These are phyloP conservation scores for Fregetta grallaria DNA, from an alignment of 2,113 vertebrate genomes.

Conservation along the genomic window DNA sequence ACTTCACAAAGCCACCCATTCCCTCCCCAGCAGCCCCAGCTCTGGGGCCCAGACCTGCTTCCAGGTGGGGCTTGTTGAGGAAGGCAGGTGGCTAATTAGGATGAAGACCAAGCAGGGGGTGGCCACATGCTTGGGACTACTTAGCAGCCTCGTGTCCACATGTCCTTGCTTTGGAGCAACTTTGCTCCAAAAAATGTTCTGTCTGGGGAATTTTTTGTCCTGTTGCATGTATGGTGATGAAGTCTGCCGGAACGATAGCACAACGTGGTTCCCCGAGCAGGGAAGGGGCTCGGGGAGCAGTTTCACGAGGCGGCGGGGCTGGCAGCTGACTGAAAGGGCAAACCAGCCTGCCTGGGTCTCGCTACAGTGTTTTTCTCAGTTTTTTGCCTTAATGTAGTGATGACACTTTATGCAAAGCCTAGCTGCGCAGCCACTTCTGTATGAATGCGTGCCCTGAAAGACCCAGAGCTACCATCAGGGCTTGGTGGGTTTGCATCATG, in stretches of 20 bases:
- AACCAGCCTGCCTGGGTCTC: background rate
- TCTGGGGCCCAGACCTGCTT: background rate
- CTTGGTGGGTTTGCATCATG: background rate
- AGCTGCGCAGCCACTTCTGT: background rate
- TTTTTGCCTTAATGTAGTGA: accelerated
- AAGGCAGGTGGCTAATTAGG: background rate
- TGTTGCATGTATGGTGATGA: accelerated
- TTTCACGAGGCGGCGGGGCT: background rate
- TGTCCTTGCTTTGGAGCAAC: background rate
- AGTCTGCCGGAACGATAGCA: accelerated
- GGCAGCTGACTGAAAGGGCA: background rate
- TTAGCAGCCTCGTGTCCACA: accelerated
- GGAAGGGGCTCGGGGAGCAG: background rate
- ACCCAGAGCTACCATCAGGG: background rate
- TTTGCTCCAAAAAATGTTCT: no score
- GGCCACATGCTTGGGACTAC: background rate
- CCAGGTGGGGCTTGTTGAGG: background rate
- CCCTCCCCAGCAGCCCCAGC: accelerated
- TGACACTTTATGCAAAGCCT: background rate
- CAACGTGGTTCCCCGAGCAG: accelerated
- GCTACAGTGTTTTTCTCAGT: accelerated
- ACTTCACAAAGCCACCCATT: accelerated
- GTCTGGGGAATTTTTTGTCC: background rate
- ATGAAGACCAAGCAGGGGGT: background rate
- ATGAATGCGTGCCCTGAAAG: background rate